Evolutionary conservation across 2,113 vertebrate species (phyloP).

Genomic region (Callionymus lyra): DNA sequence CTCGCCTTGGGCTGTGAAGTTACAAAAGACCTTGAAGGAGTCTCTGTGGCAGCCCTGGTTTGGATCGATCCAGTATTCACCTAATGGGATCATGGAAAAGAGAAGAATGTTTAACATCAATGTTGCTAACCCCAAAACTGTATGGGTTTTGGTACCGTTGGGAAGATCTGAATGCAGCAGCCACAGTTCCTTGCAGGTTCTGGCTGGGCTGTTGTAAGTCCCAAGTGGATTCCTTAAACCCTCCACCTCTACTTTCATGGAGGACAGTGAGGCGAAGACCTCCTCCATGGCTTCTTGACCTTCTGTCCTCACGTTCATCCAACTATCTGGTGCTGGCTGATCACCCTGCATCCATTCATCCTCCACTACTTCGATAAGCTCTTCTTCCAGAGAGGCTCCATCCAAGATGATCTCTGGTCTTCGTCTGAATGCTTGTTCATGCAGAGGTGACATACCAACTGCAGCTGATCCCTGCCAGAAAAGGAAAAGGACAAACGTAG

Average conservation of each 20-base stretch:
- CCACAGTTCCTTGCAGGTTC: conserved; percentile 95
- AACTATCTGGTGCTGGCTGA: conserved; percentile 26
- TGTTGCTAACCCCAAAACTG: not conserved
- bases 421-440: conserved; percentile 64
- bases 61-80: conserved; percentile 97
- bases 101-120: not conserved
- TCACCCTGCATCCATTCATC: conserved; percentile 55
- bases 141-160: conserved; percentile 62
- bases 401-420: conserved; percentile 66
- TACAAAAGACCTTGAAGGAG: conserved; percentile 95
- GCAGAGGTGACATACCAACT: conserved; percentile 40
- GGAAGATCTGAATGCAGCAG: conserved; percentile 83
- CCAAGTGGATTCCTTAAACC: conserved; percentile 86
- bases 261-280: conserved; percentile 87
- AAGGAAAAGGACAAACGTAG: not conserved
- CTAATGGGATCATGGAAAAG: conserved; percentile 54
- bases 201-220: conserved; percentile 83
- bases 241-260: conserved; percentile 89
- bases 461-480: conserved; percentile 44
- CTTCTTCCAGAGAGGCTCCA: conserved; percentile 57
- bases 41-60: conserved; percentile 96
- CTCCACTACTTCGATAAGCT: conserved; percentile 40
- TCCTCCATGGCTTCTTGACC: conserved; percentile 88
- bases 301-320: conserved; percentile 69
- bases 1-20: conserved; percentile 90